A percentile compares a stretch with the other conserved stretches of the same genome.
These are phyloP conservation scores for Eustalomyia histrio DNA, from an alignment of 2,888 invertebrate species.

Conservation along the genomic window DNA sequence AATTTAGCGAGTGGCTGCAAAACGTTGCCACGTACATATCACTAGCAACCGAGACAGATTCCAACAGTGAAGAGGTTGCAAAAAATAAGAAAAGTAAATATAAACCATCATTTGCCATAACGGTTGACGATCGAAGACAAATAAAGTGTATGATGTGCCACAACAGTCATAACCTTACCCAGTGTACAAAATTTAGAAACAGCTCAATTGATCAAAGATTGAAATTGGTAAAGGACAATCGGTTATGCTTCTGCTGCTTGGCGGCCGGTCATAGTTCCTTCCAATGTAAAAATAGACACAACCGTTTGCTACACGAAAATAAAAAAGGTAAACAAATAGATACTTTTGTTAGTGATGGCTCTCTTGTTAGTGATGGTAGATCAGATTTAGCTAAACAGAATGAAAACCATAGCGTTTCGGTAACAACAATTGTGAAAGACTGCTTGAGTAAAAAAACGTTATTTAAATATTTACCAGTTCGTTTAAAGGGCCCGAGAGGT, in stretches of 20 bases:
- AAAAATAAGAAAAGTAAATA: background rate
- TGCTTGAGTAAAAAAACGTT: conserved; percentile 11
- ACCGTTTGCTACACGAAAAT: too few relatives aligned
- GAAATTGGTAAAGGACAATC: conserved; percentile 20
- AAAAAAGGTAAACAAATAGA: too few relatives aligned
- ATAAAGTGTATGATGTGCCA: background rate
- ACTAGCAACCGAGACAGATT: conserved; percentile 3
- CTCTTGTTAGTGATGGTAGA: too few relatives aligned
- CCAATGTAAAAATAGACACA: too few relatives aligned
- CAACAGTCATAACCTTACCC: background rate
- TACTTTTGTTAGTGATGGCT: background rate
- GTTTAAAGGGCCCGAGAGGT: too few relatives aligned
- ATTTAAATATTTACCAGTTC: too few relatives aligned
- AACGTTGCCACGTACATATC: conserved; percentile 37
- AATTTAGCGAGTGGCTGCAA: conserved; percentile 51
- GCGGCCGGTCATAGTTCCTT: too few relatives aligned
- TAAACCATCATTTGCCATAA: conserved; percentile 26
- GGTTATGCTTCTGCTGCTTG: conserved; percentile 28
- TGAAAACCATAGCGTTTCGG: background rate
- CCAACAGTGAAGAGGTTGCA: background rate
- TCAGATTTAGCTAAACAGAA: background rate
- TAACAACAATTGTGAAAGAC: conserved; percentile 24
- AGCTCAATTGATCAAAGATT: conserved; percentile 22
- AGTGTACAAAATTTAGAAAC: conserved; percentile 35
- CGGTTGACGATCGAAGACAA: background rate